Conservation (phyloP, 2,888 invertebrate species). For the Polyploca ridens region DNA sequence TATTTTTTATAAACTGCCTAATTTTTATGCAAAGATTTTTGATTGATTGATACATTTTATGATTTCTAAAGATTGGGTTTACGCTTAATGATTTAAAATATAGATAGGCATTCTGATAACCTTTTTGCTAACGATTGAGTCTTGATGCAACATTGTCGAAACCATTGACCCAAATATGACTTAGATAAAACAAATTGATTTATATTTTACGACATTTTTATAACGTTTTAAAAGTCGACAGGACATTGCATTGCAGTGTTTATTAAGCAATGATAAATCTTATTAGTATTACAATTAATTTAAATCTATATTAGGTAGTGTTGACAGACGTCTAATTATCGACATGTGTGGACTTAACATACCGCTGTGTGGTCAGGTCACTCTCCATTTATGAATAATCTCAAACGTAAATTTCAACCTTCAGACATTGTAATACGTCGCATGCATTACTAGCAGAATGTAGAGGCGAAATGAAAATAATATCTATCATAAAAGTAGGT, state of each 20-base stretch:
- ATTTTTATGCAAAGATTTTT: too few species aligned
- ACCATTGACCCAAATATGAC: too few species aligned
- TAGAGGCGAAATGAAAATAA: slow-evolving; percentile 38
- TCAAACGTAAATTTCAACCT: slow-evolving; percentile 25
- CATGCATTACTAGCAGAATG: slow-evolving; percentile 16
- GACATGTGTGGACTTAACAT: slow-evolving; percentile 38
- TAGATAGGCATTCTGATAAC: too few species aligned
- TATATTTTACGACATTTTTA: neutral
- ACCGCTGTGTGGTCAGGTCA: slow-evolving; percentile 30
- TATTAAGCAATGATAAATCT: slow-evolving; percentile 27
- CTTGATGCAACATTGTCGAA: too few species aligned
- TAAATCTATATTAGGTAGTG: slow-evolving; percentile 36
- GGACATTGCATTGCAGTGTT: slow-evolving; percentile 6
- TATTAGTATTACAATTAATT: slow-evolving; percentile 33
- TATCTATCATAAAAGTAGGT: slow-evolving; percentile 59
- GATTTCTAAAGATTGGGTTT: too few species aligned
- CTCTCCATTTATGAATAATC: slow-evolving; percentile 9
- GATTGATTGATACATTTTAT: too few species aligned
- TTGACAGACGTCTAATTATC: slow-evolving; percentile 55
- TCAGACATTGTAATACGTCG: slow-evolving; percentile 24
- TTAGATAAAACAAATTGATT: neutral
- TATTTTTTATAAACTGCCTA: too few species aligned
- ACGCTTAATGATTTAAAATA: too few species aligned
- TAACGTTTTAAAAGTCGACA: neutral
- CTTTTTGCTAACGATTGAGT: too few species aligned